Percentiles rank a stretch among this genome's conserved stretches.
Evolutionary conservation across 2,888 invertebrate species (phyloP).

Genomic region (Acronicta aceris): DNA sequence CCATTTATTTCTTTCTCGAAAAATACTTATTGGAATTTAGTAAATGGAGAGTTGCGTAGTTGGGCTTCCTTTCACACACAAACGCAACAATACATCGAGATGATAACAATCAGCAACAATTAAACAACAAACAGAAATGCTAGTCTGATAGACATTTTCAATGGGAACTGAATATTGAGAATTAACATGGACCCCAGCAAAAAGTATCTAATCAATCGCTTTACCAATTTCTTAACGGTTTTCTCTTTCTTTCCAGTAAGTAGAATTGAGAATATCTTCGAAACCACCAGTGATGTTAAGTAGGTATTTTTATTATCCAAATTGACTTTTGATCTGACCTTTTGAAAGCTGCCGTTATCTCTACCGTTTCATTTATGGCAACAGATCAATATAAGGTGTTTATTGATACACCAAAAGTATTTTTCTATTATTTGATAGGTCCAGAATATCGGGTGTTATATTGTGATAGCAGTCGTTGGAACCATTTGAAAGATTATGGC

Average conservation of each 20-base stretch:
- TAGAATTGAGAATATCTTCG: constrained; percentile 24
- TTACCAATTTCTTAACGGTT: constrained; percentile 51
- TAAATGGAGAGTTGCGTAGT: constrained; percentile 12
- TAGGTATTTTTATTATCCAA: constrained; percentile 50
- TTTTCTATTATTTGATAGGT: constrained; percentile 35
- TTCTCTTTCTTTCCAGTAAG: constrained; percentile 9
- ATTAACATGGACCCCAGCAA: constrained; percentile 35
- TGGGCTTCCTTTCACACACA: constrained; percentile 36
- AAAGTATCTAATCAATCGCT: constrained; percentile 44
- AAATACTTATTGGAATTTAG: constrained; percentile 15
- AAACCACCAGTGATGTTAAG: constrained; percentile 39
- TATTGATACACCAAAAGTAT: constrained; percentile 29
- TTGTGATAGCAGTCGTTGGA: constrained; percentile 24
- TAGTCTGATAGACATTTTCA: constrained; percentile 34
- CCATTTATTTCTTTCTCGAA: not conserved
- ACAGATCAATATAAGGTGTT: constrained; percentile 26
- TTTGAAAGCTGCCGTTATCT: constrained; percentile 44
- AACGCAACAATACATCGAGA: constrained; percentile 29
- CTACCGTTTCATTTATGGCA: constrained; percentile 42
- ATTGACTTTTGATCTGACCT: constrained; percentile 49
- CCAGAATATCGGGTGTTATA: constrained; percentile 30
- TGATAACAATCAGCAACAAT: constrained; percentile 46
- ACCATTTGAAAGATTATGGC: constrained; percentile 31
- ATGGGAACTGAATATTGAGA: constrained; percentile 40
- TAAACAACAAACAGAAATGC: constrained; percentile 42